phyloP scores from a whole-genome alignment of 2,113 vertebrate genomes.

The Chionis minor region DNA sequence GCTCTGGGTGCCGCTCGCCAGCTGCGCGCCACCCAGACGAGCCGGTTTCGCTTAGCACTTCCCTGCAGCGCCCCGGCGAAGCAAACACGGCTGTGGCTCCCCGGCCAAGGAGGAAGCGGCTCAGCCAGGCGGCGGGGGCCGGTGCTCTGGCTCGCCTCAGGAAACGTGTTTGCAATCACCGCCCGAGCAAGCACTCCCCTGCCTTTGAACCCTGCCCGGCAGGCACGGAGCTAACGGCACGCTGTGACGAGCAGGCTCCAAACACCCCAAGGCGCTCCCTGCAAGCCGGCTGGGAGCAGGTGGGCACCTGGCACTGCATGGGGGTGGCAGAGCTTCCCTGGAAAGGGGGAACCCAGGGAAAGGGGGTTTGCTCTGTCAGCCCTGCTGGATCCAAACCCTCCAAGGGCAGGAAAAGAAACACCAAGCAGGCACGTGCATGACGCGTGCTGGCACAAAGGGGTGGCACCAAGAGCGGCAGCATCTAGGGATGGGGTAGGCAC shows the following conservation, averaged over 20 bases:
- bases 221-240: background rate
- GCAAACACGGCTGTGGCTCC: background rate
- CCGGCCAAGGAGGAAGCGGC: background rate
- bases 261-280: background rate
- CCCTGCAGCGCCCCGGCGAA: background rate
- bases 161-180: background rate
- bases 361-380: background rate
- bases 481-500: background rate
- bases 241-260: background rate
- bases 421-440: accelerated
- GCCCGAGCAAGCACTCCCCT: background rate
- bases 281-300: background rate
- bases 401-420: background rate
- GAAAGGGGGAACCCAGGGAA: background rate
- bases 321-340: background rate
- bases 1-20: background rate
- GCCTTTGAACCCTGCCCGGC: background rate
- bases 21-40: accelerated
- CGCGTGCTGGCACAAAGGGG: background rate
- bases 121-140: background rate
- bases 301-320: accelerated
- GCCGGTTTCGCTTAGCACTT: background rate
- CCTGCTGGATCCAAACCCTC: background rate
- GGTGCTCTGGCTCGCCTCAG: background rate
- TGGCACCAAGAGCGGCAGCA: background rate